Base-by-base conservation (phyloP, 2,113 vertebrate species). In the Crotalus tigris region DNA sequence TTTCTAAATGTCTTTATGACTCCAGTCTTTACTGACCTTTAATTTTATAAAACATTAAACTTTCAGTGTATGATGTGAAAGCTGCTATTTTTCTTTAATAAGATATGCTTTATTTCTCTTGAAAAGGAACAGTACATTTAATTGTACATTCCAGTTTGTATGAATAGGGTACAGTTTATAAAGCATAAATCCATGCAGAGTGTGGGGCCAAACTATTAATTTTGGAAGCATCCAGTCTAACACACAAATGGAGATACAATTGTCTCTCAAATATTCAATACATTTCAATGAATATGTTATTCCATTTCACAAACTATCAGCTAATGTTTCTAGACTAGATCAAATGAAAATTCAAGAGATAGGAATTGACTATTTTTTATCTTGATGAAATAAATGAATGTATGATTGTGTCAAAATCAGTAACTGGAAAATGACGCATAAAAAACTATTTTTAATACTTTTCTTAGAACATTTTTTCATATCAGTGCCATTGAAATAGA, bases 361-460 rank as follows among this genome's bases (percentile, higher is more conserved):
- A 58, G 55, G 19, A 92, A 29, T 87, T 61, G 23, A 92, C 46
- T 49, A 26, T 61, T 92, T 92, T 61, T 92, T 11, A 46, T 51
- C 55, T 51, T 87, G 44, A 85, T 59, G 10, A 87, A 87, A 92
- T 51, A 61, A 92, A 87, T 51, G 57, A 10, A 33, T 92, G 44
- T 26, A 92, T 24, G 26, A 61, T 92, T 92, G 46, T 92, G 19
- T 88, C 17, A 92, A 64, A 64, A 64, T 92, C 91, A 92, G 17
- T 69, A 55, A 69, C 81, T 69, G 39, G 55, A 49, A 87, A 55
- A 23, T 10, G 3, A 29, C 69, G 23, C 13, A 9, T 51, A 21
- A 90, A 24, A 29, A 24, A 57, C 54, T 85, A 2, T 11, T 57
- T 89, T 89, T 46, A 85, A 49, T 61, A n/a, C 44, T 39, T 51